phyloP scores from a whole-genome alignment of 2,888 invertebrate genomes.

The Tillus elongatus region DNA sequence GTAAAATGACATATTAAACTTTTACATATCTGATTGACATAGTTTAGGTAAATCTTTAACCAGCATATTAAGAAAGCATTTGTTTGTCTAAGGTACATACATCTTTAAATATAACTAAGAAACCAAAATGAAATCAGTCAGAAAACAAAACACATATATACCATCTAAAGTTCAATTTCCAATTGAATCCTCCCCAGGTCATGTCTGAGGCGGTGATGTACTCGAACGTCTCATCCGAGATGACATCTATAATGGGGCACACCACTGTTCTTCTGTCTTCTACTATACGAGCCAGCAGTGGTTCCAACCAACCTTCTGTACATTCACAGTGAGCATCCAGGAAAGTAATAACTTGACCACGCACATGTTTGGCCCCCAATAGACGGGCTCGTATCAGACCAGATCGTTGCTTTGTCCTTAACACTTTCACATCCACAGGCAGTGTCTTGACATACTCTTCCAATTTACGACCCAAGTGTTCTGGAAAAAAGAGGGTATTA shows the following conservation, averaged over 20 bases:
- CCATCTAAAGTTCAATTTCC: constrained; percentile 99
- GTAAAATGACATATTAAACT: no score
- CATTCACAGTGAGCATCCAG: constrained; percentile 98
- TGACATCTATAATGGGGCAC: constrained; percentile 97
- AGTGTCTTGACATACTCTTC: constrained; percentile 82
- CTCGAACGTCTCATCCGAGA: constrained; percentile 97
- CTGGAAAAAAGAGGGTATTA: constrained; percentile 52
- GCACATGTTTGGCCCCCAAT: constrained; percentile 85
- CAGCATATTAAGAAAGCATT: no score
- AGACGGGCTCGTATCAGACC: constrained; percentile 93
- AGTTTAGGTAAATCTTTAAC: no score
- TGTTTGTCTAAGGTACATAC: no score
- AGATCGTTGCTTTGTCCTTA: constrained; percentile 85
- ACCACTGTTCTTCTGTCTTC: constrained; percentile 89
- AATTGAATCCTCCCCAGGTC: constrained; percentile 99
- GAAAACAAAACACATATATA: constrained; percentile 46
- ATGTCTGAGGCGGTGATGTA: constrained; percentile 98
- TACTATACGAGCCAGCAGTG: constrained; percentile 82
- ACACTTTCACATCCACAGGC: constrained; percentile 77
- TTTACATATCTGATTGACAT: no score
- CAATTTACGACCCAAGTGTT: constrained; percentile 77
- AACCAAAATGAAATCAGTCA: no score
- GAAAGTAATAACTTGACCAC: constrained; percentile 90
- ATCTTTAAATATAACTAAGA: no score
- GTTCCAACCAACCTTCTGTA: constrained; percentile 98